A percentile compares a stretch with the other conserved stretches of the same genome.
Evolutionary conservation across 2,888 invertebrate genomes (phyloP).

Genomic region (Exephanes ischioxanthus): DNA sequence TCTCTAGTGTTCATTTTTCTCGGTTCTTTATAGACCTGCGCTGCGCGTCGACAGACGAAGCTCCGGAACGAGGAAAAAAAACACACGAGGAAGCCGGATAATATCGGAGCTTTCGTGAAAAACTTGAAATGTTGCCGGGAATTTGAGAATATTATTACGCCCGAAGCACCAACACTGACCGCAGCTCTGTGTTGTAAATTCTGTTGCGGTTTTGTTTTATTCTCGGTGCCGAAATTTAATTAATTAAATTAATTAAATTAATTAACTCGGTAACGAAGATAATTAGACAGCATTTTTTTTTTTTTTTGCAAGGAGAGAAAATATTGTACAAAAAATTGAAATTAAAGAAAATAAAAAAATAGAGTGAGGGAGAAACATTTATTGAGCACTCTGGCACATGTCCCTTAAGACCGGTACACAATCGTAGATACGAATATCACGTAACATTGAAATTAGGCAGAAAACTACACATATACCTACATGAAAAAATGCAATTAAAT

Average conservation of each 20-base stretch:
- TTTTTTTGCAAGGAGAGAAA: too few relatives aligned
- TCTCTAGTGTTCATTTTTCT: background rate
- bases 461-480: too few relatives aligned
- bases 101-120: conserved; percentile 22
- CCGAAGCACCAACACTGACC: background rate
- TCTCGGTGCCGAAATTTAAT: background rate
- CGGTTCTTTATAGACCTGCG: background rate
- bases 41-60: background rate
- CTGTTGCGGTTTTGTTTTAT: background rate
- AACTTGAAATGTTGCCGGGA: conserved; percentile 35
- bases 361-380: too few relatives aligned
- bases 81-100: background rate
- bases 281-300: too few relatives aligned
- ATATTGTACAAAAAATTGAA: too few relatives aligned
- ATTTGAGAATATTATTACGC: conserved; percentile 31
- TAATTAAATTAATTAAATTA: background rate
- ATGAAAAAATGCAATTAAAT: too few relatives aligned
- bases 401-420: too few relatives aligned
- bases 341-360: too few relatives aligned
- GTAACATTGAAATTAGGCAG: too few relatives aligned
- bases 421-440: too few relatives aligned
- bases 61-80: background rate
- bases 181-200: background rate
- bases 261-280: background rate
- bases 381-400: too few relatives aligned